phyloP scores from a whole-genome alignment of 2,888 invertebrate species.

The Phragmatobia fuliginosa region DNA sequence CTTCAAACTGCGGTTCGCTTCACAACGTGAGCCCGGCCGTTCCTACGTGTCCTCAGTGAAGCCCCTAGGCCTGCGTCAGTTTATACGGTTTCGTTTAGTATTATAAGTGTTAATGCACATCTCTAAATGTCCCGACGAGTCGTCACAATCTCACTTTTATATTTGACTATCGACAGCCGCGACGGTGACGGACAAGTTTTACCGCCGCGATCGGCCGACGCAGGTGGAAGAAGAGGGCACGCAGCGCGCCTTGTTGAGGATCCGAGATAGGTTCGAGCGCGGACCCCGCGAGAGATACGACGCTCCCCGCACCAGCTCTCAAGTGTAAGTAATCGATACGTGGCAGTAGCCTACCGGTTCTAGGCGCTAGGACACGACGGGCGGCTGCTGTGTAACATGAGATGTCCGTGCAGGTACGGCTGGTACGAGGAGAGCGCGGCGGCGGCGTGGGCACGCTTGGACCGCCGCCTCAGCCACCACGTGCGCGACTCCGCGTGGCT shows the following conservation, averaged over 20 bases:
- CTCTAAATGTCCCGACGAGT: not conserved
- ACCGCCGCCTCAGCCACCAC: slow-evolving; percentile 73
- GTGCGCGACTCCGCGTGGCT: slow-evolving; percentile 82
- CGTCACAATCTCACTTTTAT: not conserved
- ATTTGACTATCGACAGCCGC: slow-evolving; percentile 59
- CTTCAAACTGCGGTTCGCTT: slow-evolving; percentile 78
- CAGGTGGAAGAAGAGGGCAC: slow-evolving; percentile 32
- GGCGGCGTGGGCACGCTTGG: slow-evolving; percentile 49
- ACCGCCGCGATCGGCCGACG: slow-evolving; percentile 47
- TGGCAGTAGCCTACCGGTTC: too few relatives aligned
- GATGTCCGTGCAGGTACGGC: slow-evolving; percentile 70
- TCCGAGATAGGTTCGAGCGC: slow-evolving; percentile 57
- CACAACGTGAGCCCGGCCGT: slow-evolving; percentile 76
- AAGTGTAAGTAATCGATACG: slow-evolving; percentile 53
- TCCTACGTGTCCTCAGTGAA: slow-evolving; percentile 73
- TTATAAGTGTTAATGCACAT: not conserved
- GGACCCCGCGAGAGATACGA: slow-evolving; percentile 61
- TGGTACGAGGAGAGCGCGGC: slow-evolving; percentile 51
- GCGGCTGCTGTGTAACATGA: too few relatives aligned
- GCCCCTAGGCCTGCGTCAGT: slow-evolving; percentile 73
- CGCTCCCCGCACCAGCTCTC: slow-evolving; percentile 61
- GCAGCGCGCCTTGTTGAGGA: slow-evolving; percentile 50
- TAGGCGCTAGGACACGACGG: too few relatives aligned
- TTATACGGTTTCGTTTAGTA: not conserved
- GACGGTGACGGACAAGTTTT: slow-evolving; percentile 71